These are phyloP conservation scores for Cephonodes hylas DNA, from an alignment of 2,888 invertebrate species.

Conservation along the genomic window DNA sequence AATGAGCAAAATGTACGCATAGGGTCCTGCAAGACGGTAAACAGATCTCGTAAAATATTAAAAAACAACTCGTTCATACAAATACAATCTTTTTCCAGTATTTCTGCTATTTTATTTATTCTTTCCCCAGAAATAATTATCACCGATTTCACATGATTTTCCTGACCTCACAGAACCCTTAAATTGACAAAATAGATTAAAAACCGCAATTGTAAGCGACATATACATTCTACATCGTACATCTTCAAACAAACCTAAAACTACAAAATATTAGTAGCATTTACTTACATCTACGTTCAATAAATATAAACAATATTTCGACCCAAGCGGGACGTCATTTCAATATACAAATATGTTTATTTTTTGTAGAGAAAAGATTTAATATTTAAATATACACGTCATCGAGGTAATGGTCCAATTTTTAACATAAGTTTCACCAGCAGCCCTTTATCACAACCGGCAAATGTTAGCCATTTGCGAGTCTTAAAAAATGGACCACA, in stretches of 20 bases:
- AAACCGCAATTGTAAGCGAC: slow-evolving; percentile 35
- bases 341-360: slow-evolving; percentile 60
- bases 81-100: neutral
- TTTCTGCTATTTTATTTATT: neutral
- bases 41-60: neutral
- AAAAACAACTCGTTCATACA: neutral
- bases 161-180: slow-evolving; percentile 28
- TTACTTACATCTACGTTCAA: slow-evolving; percentile 43
- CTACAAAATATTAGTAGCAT: slow-evolving; percentile 56
- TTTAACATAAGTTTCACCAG: neutral
- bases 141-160: slow-evolving; percentile 13
- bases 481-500: slow-evolving; percentile 47
- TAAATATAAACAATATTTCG: slow-evolving; percentile 47
- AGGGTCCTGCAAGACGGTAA: slow-evolving; percentile 9
- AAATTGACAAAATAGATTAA: slow-evolving; percentile 34
- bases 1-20: slow-evolving; percentile 29
- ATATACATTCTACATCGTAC: slow-evolving; percentile 22
- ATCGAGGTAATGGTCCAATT: slow-evolving; percentile 19
- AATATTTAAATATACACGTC: slow-evolving; percentile 12
- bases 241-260: slow-evolving; percentile 32
- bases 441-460: slow-evolving; percentile 13
- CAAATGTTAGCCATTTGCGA: slow-evolving; percentile 29
- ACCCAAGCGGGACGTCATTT: slow-evolving; percentile 41
- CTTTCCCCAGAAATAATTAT: neutral
- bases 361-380: slow-evolving; percentile 45